These are phyloP conservation scores for Octodon degus DNA, from an alignment of 2,113 vertebrate species.

Conservation along the genomic window DNA sequence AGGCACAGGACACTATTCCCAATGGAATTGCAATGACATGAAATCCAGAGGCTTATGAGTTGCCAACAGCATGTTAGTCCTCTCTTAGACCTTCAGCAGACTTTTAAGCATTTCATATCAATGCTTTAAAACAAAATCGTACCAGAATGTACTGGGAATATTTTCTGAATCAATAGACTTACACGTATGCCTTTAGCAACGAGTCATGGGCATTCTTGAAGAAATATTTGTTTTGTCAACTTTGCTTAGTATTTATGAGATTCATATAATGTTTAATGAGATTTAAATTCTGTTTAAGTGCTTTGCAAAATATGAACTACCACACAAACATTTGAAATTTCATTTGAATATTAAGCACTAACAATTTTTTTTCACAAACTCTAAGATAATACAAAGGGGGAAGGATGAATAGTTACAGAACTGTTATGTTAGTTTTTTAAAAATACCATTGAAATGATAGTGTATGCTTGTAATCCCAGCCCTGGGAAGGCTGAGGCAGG, in stretches of 20 bases:
- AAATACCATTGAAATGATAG: not conserved
- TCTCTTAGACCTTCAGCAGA: not conserved
- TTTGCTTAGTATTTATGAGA: not conserved
- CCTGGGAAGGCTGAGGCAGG: not conserved
- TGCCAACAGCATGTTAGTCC: not conserved
- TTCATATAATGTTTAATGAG: not conserved
- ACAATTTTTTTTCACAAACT: not conserved
- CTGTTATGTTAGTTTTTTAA: not conserved
- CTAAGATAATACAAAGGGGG: not conserved
- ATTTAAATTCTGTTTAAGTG: not conserved
- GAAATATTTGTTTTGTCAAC: not conserved
- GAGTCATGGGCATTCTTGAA: not conserved
- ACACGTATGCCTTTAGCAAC: not conserved
- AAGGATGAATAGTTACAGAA: not conserved
- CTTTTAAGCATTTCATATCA: conserved; percentile 24
- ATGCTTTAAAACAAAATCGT: conserved; percentile 45
- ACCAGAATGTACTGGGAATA: not conserved
- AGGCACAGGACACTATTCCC: not conserved
- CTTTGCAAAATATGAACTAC: not conserved
- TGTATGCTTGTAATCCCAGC: not conserved
- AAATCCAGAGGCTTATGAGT: not conserved
- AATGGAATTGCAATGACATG: not conserved
- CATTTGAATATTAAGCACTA: conserved; percentile 24
- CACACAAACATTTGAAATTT: not conserved
- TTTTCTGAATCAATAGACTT: conserved; percentile 12